These are phyloP conservation scores for Heliconius himera DNA, from an alignment of 1,140 invertebrate genomes.

Conservation along the genomic window DNA sequence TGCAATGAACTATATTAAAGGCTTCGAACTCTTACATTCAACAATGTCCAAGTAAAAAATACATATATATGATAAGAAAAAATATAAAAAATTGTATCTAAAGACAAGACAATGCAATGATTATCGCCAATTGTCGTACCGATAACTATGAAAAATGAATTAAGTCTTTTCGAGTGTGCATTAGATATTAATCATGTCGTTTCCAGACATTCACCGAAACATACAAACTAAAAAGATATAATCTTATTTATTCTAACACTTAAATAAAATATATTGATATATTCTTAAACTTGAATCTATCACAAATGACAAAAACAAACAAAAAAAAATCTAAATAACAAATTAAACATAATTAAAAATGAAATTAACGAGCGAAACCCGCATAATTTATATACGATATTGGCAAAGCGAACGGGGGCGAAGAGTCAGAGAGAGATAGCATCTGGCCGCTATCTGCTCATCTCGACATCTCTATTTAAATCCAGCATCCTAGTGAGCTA, in stretches of 20 bases:
- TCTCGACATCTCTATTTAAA: slow-evolving; percentile 76
- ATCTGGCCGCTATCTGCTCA: slow-evolving; percentile 54
- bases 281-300: too few species aligned
- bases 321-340: not conserved
- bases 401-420: not conserved
- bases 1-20: slow-evolving; percentile 65
- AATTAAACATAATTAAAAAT: not conserved
- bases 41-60: not conserved
- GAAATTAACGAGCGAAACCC: not conserved
- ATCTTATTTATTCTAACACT: not conserved
- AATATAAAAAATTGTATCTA: not conserved
- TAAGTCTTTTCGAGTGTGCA: not conserved
- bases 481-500: slow-evolving; percentile 58
- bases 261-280: not conserved
- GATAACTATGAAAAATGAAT: slow-evolving; percentile 5
- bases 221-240: not conserved
- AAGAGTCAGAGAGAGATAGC: slow-evolving; percentile 7
- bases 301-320: too few species aligned
- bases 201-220: not conserved
- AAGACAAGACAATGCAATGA: not conserved
- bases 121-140: not conserved
- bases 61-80: not conserved
- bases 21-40: slow-evolving; percentile 20
- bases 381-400: slow-evolving; percentile 1
- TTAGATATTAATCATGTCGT: not conserved